Evolutionary conservation across 2,888 invertebrate species (phyloP), one percentile per base, ranked within the genome.

Genomic region (Eurytoma californica): DNA sequence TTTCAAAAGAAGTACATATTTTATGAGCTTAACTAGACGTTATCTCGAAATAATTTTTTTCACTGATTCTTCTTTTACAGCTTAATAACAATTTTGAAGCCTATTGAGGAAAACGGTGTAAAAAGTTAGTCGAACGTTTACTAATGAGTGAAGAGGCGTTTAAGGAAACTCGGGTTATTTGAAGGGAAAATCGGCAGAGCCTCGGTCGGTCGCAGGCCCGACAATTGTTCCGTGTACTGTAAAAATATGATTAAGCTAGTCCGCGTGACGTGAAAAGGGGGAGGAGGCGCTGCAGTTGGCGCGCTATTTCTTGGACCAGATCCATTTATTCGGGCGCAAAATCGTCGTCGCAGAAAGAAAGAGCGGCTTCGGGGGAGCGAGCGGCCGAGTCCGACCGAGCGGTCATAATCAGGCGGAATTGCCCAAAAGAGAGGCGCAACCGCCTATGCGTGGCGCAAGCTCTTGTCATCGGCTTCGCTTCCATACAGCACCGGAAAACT

Each of bases 371-470:
- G 28, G 12, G 28, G 13, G 60, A 60, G 5, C 3, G 55, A n/a
- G 16, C 9, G 16, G 7, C 55, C 24, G 58, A 39, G 70, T 67
- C 61, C 78, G 85, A 82, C 84, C 86, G 84, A 86, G 83, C 88
- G 86, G 81, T 85, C 84, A 88, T 88, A 89, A 89, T 89, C 88
- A 87, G 82, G 77, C 77, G 84, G 57, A 83, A 88, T 88, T 86
- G 87, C 84, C 85, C 84, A 86, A 87, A 88, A 87, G 84, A 85
- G 86, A 84, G 86, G 85, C 84, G 83, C 83, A 81, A 51, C 14
- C 16, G 14, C 7, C 51, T 51, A 9, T 51, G 39, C 68, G 55
- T 79, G 69, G 70, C 77, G 78, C 67, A 80, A 80, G 78, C 75
- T 77, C 72, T 66, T 75, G 80, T 74, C 75, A 75, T 80, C 80